Evolutionary conservation across 1,140 invertebrate genomes (phyloP), one percentile per base, ranked within the genome.

Genomic region (Platorchestia sp.): DNA sequence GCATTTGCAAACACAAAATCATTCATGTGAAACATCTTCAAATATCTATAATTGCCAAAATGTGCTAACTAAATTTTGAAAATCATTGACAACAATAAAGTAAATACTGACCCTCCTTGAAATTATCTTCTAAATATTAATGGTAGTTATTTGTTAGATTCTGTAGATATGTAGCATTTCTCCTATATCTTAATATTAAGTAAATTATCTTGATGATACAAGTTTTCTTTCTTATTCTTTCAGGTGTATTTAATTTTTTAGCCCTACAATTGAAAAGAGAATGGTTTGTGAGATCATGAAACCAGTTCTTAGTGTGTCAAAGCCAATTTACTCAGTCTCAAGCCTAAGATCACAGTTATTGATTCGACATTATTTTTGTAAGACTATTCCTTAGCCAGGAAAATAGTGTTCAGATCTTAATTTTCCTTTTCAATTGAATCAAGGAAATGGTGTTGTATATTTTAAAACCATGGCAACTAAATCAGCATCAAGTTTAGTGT

Each of bases 201-300:
- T 75, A 36, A 36, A 22, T 3, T 75, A 36, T 36, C 27, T 75
- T 75, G 14, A 10, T 75, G 14, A 75, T 19, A 75, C 14, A 22
- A 22, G 36, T 36, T 10, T 51, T 51, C 36, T 19, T 75, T 36
- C 36, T 75, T 75, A 1, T 75, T 36, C 10, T 75, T 75, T 75
- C 59, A 75, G 59, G 59, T 75, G 10, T 75, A 75, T 75, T 75
- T 75, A 75, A 75, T 22, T 75, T 51, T 75, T 22, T 14, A 75
- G 59, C 59, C 59, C 59, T 75, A 19, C 59, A 89, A 89, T 89
- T 89, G n/a, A 44, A 89, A 89, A 5, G 7, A 89, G n/a, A 89
- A 89, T 89, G 87, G 87, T 89, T 89, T 89, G 3, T 89, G n/a
- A 89, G n/a, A 42, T 89, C n/a, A 89, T 89, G n/a, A 42, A 41